A percentile compares a stretch with the other conserved stretches of the same genome.
phyloP scores from a whole-genome alignment of 2,888 invertebrate genomes.

The Chirona hameri region DNA sequence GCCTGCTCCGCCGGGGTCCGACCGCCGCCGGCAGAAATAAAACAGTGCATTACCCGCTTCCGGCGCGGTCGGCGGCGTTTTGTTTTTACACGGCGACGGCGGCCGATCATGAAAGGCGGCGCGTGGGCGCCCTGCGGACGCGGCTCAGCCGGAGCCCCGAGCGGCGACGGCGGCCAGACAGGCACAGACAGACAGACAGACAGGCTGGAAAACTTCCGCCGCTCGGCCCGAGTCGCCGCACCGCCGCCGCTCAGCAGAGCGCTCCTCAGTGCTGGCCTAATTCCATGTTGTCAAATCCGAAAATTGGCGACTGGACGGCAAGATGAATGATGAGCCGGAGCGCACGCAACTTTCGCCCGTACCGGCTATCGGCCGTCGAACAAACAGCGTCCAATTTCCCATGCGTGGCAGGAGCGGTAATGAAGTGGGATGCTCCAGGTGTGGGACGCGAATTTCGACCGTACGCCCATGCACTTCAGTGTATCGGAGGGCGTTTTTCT shows the following conservation, averaged over 20 bases:
- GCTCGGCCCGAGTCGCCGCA: neutral
- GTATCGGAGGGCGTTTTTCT: neutral
- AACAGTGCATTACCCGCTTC: slow-evolving; percentile 23
- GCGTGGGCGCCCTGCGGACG: neutral
- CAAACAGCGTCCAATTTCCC: neutral
- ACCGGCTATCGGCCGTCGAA: neutral
- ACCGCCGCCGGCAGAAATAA: neutral
- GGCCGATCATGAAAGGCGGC: neutral
- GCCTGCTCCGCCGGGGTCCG: neutral
- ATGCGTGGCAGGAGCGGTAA: neutral
- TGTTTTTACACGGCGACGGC: neutral
- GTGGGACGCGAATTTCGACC: neutral
- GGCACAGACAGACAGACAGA: neutral
- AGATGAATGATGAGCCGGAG: neutral
- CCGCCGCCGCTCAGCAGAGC: neutral
- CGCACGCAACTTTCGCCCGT: neutral
- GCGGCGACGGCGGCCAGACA: neutral
- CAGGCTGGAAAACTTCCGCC: neutral
- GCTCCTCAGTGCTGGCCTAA: slow-evolving; percentile 7
- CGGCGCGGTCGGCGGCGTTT: neutral
- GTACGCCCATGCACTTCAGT: neutral
- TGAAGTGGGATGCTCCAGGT: slow-evolving; percentile 24
- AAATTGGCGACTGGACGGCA: slow-evolving; percentile 22
- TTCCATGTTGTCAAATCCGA: slow-evolving; percentile 28
- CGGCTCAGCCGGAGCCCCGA: neutral